Evolutionary conservation across 2,113 vertebrate genomes (phyloP).

Genomic region (Halcyon malimbica): DNA sequence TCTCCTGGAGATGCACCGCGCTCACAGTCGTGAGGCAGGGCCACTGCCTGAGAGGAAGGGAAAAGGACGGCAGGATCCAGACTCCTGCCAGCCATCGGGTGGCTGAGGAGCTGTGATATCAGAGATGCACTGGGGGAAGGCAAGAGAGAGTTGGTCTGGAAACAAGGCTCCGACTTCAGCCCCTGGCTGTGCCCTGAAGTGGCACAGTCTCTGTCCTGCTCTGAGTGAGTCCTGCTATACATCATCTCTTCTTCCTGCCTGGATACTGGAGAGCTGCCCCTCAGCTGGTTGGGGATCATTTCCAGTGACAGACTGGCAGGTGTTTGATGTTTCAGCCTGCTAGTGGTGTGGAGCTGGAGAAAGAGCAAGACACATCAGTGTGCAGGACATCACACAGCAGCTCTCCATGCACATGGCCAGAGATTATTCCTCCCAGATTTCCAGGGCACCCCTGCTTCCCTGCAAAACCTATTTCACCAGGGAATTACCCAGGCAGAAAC

Average conservation of each 20-base stretch:
- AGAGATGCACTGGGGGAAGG: conserved; percentile 75
- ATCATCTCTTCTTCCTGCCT: conserved; percentile 42
- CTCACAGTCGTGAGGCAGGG: conserved; percentile 71
- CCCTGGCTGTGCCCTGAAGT: conserved; percentile 65
- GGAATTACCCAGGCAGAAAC: not conserved
- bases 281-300: not conserved
- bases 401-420: not conserved
- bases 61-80: conserved; percentile 76
- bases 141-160: conserved; percentile 74
- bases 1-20: conserved; percentile 69
- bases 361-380: not conserved
- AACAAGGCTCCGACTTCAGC: conserved; percentile 71
- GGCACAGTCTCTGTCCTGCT: conserved; percentile 66
- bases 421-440: not conserved
- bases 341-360: not conserved
- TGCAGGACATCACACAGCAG: not conserved
- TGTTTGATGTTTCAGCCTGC: not conserved
- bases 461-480: not conserved
- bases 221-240: conserved; percentile 72
- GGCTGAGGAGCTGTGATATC: conserved; percentile 81
- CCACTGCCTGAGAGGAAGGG: conserved; percentile 60
- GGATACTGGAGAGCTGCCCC: not conserved
- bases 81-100: conserved; percentile 67
- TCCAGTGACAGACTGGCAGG: not conserved
- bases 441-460: not conserved